These are phyloP conservation scores for Omphaloscelis lunosa DNA, from an alignment of 2,888 invertebrate species.

Conservation along the genomic window DNA sequence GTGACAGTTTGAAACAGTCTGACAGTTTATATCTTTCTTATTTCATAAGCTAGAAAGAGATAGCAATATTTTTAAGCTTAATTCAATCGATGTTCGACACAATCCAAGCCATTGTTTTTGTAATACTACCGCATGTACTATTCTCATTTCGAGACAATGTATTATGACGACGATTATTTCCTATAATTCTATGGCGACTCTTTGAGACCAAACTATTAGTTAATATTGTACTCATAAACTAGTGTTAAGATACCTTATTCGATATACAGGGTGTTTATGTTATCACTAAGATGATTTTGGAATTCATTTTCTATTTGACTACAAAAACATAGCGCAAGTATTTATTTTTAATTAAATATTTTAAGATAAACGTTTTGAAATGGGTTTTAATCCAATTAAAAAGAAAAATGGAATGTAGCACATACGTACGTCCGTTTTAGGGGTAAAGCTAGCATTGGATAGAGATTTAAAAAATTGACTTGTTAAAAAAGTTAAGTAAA, in stretches of 20 bases:
- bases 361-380: neutral
- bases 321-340: too few species aligned
- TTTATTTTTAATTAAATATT: neutral
- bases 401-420: neutral
- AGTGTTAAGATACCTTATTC: slow-evolving; percentile 35
- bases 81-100: neutral
- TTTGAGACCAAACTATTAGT: slow-evolving; percentile 48
- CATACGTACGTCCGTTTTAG: too few species aligned
- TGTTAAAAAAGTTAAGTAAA: neutral
- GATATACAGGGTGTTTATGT: slow-evolving; percentile 49
- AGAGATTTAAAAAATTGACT: neutral
- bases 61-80: neutral
- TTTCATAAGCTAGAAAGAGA: neutral
- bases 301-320: neutral
- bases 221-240: slow-evolving; percentile 55
- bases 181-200: slow-evolving; percentile 13
- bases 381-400: neutral
- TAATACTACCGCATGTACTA: neutral
- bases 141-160: neutral
- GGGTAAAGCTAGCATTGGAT: neutral
- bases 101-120: neutral
- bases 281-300: neutral
- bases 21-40: neutral
- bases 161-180: neutral
- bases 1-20: neutral